Evolutionary conservation across 2,797 vertebrate genomes (phyloP).

Genomic region (Poecilia velifera): DNA sequence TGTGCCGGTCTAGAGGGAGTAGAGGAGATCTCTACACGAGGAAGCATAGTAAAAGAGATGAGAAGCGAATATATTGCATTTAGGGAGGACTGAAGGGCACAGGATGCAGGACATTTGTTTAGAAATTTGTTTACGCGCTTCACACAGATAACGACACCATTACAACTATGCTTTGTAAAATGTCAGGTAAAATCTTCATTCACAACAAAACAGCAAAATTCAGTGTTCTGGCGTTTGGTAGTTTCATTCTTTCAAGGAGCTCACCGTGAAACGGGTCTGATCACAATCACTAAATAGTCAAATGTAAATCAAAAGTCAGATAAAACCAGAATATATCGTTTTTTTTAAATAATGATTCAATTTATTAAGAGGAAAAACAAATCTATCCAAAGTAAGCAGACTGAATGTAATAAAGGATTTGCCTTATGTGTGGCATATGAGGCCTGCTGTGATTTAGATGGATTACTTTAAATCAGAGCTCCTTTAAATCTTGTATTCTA

Average conservation of each 20-base stretch:
- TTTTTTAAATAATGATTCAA: not conserved
- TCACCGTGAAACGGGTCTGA: not conserved
- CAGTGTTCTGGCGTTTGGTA: not conserved
- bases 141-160: slow-evolving; percentile 24
- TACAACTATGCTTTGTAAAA: not conserved
- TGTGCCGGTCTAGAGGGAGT: slow-evolving; percentile 39
- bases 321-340: not conserved
- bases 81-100: slow-evolving; percentile 75
- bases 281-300: not conserved
- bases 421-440: not conserved
- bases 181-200: not conserved
- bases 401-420: not conserved
- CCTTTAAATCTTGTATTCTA: not conserved
- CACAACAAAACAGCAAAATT: not conserved
- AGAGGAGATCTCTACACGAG: slow-evolving; percentile 54
- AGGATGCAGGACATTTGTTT: slow-evolving; percentile 89
- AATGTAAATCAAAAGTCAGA: not conserved
- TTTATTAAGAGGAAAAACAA: not conserved
- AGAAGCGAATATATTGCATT: slow-evolving; percentile 72
- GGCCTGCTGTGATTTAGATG: not conserved
- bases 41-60: slow-evolving; percentile 55
- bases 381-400: not conserved
- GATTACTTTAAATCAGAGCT: not conserved
- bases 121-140: slow-evolving; percentile 85
- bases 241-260: not conserved